Percentiles rank a stretch among this genome's conserved stretches.
Evolutionary conservation across 2,113 vertebrate species (phyloP).

Genomic region (Apus apus): DNA sequence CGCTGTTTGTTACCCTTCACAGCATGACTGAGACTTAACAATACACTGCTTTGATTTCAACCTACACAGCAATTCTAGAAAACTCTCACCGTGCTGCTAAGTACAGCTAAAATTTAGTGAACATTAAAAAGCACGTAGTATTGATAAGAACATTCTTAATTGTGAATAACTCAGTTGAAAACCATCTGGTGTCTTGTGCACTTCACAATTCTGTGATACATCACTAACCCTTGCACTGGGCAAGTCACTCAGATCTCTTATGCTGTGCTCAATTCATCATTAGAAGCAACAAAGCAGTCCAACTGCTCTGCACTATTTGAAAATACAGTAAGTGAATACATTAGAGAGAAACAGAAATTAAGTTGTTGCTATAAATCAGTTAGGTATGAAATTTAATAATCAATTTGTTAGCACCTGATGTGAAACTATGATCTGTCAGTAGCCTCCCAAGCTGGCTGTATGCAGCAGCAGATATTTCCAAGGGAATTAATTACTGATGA

Average conservation of each 20-base stretch:
- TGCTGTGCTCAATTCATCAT: background rate
- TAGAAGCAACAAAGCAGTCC: constrained; percentile 9
- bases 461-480: constrained; percentile 58
- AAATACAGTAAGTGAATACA: background rate
- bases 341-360: constrained; percentile 41
- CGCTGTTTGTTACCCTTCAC: background rate
- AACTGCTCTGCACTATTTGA: background rate
- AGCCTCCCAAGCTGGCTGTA: constrained; percentile 34
- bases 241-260: background rate
- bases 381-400: constrained; percentile 55
- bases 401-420: constrained; percentile 66
- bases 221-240: background rate
- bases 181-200: background rate
- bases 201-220: background rate
- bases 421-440: constrained; percentile 56
- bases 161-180: background rate
- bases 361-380: constrained; percentile 47
- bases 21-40: background rate
- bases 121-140: background rate
- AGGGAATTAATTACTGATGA: constrained; percentile 73
- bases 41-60: background rate
- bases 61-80: background rate
- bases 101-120: background rate
- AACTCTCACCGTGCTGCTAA: background rate
- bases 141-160: background rate